Percentiles rank a stretch among this genome's conserved stretches.
Conservation (phyloP, 2,113 vertebrate genomes). For the Columba janthina region DNA sequence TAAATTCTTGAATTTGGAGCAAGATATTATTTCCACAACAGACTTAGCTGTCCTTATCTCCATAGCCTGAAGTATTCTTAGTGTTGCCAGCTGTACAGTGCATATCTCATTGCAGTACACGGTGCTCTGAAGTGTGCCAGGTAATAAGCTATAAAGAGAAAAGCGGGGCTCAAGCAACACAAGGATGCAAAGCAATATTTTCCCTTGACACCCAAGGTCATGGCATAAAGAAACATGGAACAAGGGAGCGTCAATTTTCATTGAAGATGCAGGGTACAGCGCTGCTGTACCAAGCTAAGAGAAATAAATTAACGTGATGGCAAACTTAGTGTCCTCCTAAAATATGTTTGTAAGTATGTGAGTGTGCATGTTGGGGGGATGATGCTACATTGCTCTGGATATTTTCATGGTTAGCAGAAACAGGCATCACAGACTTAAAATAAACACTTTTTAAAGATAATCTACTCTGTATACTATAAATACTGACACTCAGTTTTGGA, state of each 20-base stretch:
- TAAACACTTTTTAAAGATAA: conserved; percentile 10
- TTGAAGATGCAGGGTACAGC: conserved; percentile 44
- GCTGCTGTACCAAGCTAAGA: conserved; percentile 45
- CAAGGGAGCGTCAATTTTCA: conserved; percentile 67
- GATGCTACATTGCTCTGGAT: background rate
- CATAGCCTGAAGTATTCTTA: background rate
- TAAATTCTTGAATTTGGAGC: conserved; percentile 23
- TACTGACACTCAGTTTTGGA: background rate
- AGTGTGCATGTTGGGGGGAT: background rate
- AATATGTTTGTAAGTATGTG: conserved; percentile 19
- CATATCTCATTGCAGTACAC: conserved; percentile 32
- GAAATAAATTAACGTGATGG: conserved; percentile 68
- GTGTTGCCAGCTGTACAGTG: background rate
- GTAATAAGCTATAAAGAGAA: conserved; percentile 67
- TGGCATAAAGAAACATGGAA: conserved; percentile 44
- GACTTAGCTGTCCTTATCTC: conserved; percentile 27
- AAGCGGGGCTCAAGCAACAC: conserved; percentile 64
- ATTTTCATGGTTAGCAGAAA: conserved; percentile 1
- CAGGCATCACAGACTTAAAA: conserved; percentile 6
- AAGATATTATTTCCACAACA: conserved; percentile 4
- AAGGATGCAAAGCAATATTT: conserved; percentile 73
- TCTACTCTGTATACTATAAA: conserved; percentile 34
- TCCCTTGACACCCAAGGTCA: conserved; percentile 76
- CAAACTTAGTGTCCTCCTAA: conserved; percentile 55
- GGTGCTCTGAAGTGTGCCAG: conserved; percentile 53